phyloP scores from a whole-genome alignment of 2,888 invertebrate species.

The Endomychus coccineus region DNA sequence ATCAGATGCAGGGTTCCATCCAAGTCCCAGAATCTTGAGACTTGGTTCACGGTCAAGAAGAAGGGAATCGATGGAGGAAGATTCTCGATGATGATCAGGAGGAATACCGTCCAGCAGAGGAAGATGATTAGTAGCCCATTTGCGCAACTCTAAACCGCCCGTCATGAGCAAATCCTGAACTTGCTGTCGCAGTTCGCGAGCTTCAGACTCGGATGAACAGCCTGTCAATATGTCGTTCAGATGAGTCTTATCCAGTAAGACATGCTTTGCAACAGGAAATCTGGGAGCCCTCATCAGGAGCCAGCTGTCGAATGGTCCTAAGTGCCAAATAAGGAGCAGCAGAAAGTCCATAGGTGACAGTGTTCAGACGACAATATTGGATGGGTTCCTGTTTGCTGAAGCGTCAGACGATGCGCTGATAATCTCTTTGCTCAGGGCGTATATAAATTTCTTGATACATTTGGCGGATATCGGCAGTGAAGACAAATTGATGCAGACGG shows the following conservation, averaged over 20 bases:
- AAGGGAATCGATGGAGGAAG: no score
- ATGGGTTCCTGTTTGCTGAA: not conserved
- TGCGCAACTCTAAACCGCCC: not conserved
- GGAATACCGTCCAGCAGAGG: slow-evolving; percentile 6
- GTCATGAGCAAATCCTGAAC: no score
- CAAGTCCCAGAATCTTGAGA: slow-evolving; percentile 2
- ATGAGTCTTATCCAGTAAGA: slow-evolving; percentile 1
- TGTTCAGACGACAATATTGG: slow-evolving; percentile 1
- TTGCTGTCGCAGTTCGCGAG: no score
- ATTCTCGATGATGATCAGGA: not conserved
- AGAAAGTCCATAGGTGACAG: slow-evolving; percentile 3
- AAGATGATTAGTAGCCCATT: slow-evolving; percentile 5
- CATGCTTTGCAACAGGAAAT: not conserved
- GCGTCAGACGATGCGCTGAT: no score
- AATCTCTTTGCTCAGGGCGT: no score
- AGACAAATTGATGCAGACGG: no score
- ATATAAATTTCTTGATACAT: no score
- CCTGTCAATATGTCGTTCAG: slow-evolving; percentile 3
- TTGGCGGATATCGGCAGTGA: no score
- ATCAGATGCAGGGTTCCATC: slow-evolving; percentile 3
- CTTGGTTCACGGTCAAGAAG: not conserved
- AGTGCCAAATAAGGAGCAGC: slow-evolving; percentile 2
- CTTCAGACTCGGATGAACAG: no score
- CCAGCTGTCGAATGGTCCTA: slow-evolving; percentile 1
- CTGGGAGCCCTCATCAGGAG: no score